Evolutionary conservation across 2,888 invertebrate genomes (phyloP).

Genomic region (Odontocolon sp.): DNA sequence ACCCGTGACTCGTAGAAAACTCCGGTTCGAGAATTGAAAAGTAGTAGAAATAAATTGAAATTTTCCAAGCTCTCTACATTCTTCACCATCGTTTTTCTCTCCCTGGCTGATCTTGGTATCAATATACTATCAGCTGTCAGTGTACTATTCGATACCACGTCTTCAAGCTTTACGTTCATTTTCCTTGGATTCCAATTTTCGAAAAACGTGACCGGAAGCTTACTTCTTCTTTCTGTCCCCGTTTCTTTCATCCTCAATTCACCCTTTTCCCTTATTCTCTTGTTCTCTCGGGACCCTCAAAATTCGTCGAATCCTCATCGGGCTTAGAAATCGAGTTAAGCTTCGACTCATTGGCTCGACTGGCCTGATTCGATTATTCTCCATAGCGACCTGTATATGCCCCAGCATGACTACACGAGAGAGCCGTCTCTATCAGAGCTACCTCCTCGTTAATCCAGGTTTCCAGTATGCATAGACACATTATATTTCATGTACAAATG

Average conservation of each 20-base stretch:
- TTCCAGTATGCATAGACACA: too few species aligned
- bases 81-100: too few species aligned
- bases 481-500: too few species aligned
- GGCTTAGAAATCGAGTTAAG: slow-evolving; percentile 68
- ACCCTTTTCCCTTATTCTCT: slow-evolving; percentile 6
- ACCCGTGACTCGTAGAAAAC: too few species aligned
- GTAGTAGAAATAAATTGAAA: too few species aligned
- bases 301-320: slow-evolving; percentile 66
- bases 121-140: too few species aligned
- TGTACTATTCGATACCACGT: neutral
- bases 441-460: too few species aligned
- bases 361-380: slow-evolving; percentile 69
- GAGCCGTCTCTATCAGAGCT: too few species aligned
- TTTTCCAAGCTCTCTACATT: too few species aligned
- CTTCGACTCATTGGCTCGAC: slow-evolving; percentile 64
- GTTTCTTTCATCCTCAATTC: neutral
- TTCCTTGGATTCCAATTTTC: neutral
- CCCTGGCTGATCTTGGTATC: too few species aligned
- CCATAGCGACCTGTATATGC: slow-evolving; percentile 60
- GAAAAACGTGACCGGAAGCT: slow-evolving; percentile 8
- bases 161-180: neutral
- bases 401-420: too few species aligned
- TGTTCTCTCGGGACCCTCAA: slow-evolving; percentile 27
- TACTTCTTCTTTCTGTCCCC: neutral
- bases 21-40: too few species aligned